Conservation (phyloP, 1,140 invertebrate species). For the Drosophila sp. region DNA sequence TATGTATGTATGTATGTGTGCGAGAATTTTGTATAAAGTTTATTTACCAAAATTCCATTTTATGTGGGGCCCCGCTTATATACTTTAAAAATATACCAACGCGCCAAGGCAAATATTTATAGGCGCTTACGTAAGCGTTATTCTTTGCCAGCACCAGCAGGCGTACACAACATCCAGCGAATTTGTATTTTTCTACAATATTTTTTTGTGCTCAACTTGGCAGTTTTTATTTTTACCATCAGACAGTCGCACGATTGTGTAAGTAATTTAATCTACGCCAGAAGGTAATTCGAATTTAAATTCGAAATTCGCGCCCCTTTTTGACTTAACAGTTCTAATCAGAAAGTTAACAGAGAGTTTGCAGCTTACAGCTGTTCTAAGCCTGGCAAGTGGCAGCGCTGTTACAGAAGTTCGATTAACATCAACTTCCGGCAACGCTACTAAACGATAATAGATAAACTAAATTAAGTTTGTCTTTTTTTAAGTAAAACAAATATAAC, state of each 20-base stretch:
- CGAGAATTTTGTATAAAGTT: slow-evolving; percentile 58
- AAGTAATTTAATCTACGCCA: slow-evolving; percentile 71
- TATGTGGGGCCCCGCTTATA: slow-evolving; percentile 56
- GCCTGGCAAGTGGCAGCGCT: slow-evolving; percentile 34
- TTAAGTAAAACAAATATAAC: no score
- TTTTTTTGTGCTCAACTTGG: slow-evolving; percentile 12
- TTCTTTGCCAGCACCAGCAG: slow-evolving; percentile 30
- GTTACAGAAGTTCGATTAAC: neutral
- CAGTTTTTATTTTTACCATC: slow-evolving; percentile 65
- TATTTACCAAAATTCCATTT: slow-evolving; percentile 77
- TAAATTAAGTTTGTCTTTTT: no score
- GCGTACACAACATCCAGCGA: slow-evolving; percentile 54
- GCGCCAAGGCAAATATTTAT: slow-evolving; percentile 62
- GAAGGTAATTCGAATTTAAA: slow-evolving; percentile 30
- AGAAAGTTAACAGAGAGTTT: neutral
- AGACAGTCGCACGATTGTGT: slow-evolving; percentile 47
- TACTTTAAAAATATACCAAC: slow-evolving; percentile 76
- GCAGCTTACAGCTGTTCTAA: slow-evolving; percentile 48
- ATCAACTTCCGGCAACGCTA: neutral
- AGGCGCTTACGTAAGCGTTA: slow-evolving; percentile 73
- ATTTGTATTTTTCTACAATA: slow-evolving; percentile 48
- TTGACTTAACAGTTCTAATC: neutral
- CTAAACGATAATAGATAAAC: neutral
- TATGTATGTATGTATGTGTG: slow-evolving; percentile 12
- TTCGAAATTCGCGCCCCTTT: slow-evolving; percentile 26